Conservation (phyloP, 2,113 vertebrate species). For the Dicaeum eximium region DNA sequence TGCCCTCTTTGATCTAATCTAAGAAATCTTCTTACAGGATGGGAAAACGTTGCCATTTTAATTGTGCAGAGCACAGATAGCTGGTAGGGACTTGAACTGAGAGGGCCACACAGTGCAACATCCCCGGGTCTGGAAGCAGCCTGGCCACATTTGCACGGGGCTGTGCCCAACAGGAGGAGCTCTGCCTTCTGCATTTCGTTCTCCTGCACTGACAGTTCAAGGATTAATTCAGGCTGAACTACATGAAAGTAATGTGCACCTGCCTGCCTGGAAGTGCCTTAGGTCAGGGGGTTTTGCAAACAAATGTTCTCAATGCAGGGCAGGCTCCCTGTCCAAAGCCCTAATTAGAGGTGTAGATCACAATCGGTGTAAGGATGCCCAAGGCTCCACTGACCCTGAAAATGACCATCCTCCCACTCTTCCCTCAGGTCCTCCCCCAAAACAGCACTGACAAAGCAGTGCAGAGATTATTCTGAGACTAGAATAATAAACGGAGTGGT, state of each 20-base stretch:
- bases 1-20: background rate
- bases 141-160: rapidly evolving
- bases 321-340: background rate
- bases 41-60: background rate
- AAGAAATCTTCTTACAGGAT: background rate
- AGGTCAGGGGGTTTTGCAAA: background rate
- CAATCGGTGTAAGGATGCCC: background rate
- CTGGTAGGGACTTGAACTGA: background rate
- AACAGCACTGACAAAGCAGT: background rate
- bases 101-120: background rate
- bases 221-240: background rate
- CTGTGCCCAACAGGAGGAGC: background rate
- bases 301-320: background rate
- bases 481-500: background rate
- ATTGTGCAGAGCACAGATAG: background rate
- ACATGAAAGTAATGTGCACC: background rate
- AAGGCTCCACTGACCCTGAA: background rate
- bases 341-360: background rate
- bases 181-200: background rate
- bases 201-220: background rate
- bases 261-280: background rate
- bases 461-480: background rate
- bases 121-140: background rate
- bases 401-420: background rate
- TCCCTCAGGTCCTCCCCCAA: background rate